phyloP scores from a whole-genome alignment of 2,888 invertebrate genomes.

The Bombyx huttoni region DNA sequence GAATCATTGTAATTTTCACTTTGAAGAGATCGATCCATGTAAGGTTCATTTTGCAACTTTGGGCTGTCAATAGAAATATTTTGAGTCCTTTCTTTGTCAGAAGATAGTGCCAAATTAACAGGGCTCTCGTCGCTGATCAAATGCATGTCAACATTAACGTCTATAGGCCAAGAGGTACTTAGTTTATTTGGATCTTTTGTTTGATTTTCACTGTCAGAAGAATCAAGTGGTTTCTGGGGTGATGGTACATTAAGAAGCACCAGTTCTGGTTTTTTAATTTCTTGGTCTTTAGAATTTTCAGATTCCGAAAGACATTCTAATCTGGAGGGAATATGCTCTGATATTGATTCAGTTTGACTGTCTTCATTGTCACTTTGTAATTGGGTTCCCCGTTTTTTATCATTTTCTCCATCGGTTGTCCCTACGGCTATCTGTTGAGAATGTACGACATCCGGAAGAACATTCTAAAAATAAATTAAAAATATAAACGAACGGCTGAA shows the following conservation, averaged over 20 bases:
- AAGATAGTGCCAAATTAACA: conserved; percentile 41
- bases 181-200: conserved; percentile 34
- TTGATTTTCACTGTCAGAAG: conserved; percentile 29
- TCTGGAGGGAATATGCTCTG: conserved; percentile 55
- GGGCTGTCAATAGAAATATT: conserved; percentile 10
- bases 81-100: conserved; percentile 36
- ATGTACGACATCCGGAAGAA: conserved; percentile 70
- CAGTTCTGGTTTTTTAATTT: conserved; percentile 22
- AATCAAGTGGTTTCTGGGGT: conserved; percentile 25
- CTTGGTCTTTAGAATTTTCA: conserved; percentile 26
- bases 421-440: conserved; percentile 56
- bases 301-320: conserved; percentile 45
- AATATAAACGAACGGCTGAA: conserved; percentile 31
- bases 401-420: conserved; percentile 28
- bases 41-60: not conserved
- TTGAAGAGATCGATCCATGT: conserved; percentile 31
- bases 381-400: conserved; percentile 21
- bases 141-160: conserved; percentile 39
- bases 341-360: conserved; percentile 53
- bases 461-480: conserved; percentile 68
- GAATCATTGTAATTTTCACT: conserved; percentile 49
- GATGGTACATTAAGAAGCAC: conserved; percentile 25
- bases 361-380: conserved; percentile 28
- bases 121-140: conserved; percentile 59
- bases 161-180: conserved; percentile 45